phyloP scores from a whole-genome alignment of 2,113 vertebrate genomes.

The Clinocottus analis region DNA sequence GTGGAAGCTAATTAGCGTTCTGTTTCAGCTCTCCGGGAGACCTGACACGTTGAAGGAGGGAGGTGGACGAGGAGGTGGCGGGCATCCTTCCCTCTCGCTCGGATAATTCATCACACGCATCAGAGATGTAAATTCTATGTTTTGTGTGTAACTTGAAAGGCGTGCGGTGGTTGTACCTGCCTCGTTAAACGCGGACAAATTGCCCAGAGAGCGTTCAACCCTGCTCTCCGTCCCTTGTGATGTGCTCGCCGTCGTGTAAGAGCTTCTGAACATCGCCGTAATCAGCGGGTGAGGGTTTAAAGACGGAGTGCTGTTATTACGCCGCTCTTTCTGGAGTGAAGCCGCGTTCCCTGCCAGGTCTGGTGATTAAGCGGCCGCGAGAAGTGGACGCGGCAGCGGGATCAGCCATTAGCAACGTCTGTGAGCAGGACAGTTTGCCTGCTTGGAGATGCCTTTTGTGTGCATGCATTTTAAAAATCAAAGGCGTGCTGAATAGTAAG shows the following conservation, averaged over 20 bases:
- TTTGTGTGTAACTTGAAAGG: conserved; percentile 42
- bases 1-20: conserved; percentile 53
- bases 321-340: background rate
- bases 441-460: conserved; percentile 17
- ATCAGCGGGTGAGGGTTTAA: conserved; percentile 43
- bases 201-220: conserved; percentile 29
- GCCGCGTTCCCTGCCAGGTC: background rate
- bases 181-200: conserved; percentile 63
- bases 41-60: conserved; percentile 12
- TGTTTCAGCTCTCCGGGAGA: background rate
- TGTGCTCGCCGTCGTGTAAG: conserved; percentile 25
- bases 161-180: conserved; percentile 30
- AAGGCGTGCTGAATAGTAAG: conserved; percentile 4
- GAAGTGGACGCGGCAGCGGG: background rate
- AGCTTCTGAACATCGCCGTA: conserved; percentile 30
- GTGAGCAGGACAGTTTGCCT: background rate
- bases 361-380: background rate
- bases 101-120: conserved; percentile 36
- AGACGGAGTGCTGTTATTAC: conserved; percentile 34
- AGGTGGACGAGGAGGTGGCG: background rate
- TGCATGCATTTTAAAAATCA: conserved; percentile 8
- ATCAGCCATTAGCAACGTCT: background rate
- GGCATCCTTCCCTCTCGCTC: background rate
- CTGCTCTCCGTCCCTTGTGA: conserved; percentile 34
- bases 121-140: conserved; percentile 38